Conservation (phyloP, 1,140 invertebrate species). For the Monochamus saltuarius region DNA sequence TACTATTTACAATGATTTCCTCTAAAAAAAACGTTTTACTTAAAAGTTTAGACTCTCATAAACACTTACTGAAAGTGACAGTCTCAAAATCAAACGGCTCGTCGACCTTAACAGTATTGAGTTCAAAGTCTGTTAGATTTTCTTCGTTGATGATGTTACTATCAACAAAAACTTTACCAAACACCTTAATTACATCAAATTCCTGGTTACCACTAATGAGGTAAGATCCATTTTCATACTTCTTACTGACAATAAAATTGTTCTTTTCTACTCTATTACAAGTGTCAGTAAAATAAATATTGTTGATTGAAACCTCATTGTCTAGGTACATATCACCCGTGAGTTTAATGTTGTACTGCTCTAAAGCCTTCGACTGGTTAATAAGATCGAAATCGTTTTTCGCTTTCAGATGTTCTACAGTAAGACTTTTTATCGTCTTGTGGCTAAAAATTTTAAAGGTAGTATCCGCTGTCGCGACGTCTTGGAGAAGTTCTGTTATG, state of each 20-base stretch:
- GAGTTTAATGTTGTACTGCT: constrained; percentile 1
- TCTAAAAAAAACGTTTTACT: constrained; percentile 2
- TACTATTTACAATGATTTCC: not conserved
- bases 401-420: constrained; percentile 32
- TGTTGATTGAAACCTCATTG: constrained; percentile 20
- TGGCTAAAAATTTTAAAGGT: constrained; percentile 28
- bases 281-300: constrained; percentile 32
- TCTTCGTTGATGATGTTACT: constrained; percentile 48
- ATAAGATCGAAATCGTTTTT: constrained; percentile 29
- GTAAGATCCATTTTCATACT: constrained; percentile 24
- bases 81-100: constrained; percentile 43
- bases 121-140: constrained; percentile 44
- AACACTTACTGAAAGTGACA: constrained; percentile 49
- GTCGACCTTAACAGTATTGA: constrained; percentile 51
- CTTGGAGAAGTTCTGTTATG: constrained; percentile 30
- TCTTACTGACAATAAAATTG: constrained; percentile 20
- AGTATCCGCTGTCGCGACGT: constrained; percentile 26
- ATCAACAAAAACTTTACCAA: constrained; percentile 37
- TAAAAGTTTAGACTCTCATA: constrained; percentile 13
- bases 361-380: constrained; percentile 7
- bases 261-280: constrained; percentile 24
- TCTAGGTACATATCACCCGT: constrained; percentile 15
- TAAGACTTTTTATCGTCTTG: constrained; percentile 40
- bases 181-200: constrained; percentile 46
- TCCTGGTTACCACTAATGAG: constrained; percentile 40